Evolutionary conservation across 2,113 vertebrate genomes (phyloP), one percentile per base, ranked within the genome.

Genomic region (Crotalus tigris): DNA sequence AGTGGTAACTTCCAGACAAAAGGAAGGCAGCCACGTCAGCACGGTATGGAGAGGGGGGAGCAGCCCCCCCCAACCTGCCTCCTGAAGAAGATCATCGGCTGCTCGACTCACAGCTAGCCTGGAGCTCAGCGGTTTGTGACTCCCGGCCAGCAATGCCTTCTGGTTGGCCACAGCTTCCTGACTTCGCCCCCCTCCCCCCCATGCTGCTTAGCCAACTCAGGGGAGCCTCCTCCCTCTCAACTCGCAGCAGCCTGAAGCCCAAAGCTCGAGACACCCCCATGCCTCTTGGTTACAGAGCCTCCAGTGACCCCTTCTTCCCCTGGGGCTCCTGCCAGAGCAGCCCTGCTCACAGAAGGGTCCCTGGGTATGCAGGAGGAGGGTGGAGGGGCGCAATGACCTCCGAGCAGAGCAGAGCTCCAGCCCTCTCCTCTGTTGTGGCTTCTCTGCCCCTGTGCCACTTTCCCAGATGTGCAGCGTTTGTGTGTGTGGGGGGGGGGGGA

Each of bases 391-490:
- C 29, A 19, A 3, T 9, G 87, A n/a, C 7, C 26, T 6, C 53
- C 15, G 29, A 87, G 23, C 24, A 6, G 9, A 46, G 44, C 46
- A 26, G 23, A 26, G 39, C 44, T 26, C 21, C 46, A 0, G 11
- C 46, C 44, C 1, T 21, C 10, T 2, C 11, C 46, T 24, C 49
- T 0, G 15, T 93, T 94, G 5, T 94, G 85, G 85, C 85, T 92
- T 92, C 87, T 21, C 86, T 87, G 11, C 53, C 90, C 92, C 93
- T 92, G 92, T 95, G 64, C 95, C 0, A 93, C 94, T 94, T 96
- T 96, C 95, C 93, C 90, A 94, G 85, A 54, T 39, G 15, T 39
- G n/a, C n/a, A 39, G 6, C 51, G 93, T 87, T 7, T 49, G 49
- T 49, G 49, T 49, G 49, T 49, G 49, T 0, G 24, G 2, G 39